Base-by-base conservation (phyloP, 2,797 vertebrate genomes). In the Odontamblyopus lacepedii region DNA sequence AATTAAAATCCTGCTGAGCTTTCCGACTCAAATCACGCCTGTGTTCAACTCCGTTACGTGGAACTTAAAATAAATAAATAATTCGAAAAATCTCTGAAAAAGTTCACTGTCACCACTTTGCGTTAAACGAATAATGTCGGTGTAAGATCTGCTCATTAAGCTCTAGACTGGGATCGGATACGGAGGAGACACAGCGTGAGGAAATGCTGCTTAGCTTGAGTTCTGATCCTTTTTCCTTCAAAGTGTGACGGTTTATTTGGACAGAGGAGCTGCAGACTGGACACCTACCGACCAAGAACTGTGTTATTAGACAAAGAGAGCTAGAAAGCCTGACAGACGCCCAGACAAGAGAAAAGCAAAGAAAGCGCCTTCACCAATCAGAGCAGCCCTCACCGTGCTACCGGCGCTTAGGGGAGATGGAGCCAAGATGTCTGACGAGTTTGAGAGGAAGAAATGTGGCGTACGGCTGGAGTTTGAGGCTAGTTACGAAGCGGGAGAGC, bases 51-150 rank as follows among this genome's bases (percentile, higher is more conserved):
- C 90, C 83, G 89, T 90, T 92, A 89, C 87, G 74, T 75, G 73
- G 41, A 68, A 61, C 65, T 80, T 84, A 70, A 55, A 70, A 84
- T 77, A 79, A 86, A 79, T 78, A 85, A 70, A 84, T 79, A 78
- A 89, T 92, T 90, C 91, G 87, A 87, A 59, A 61, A 11, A 11
- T 12, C 41, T 44, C 4, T 1, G 76, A 89, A 86, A 87, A 84
- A 86, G 84, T 87, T 88, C 89, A 90, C 83, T 87, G 90, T 88
- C 87, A 77, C 87, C 78, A 78, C 81, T 84, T 74, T 81, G 77
- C 73, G 82, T 76, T 41, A 85, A 91, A 92, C 88, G 85, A 91
- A 93, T 91, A 78, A 74, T 78, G 72, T 6, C 83, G 84, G 78
- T 86, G 87, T 82, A 70, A 83, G 78, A 84, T 78, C 85, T 35